phyloP scores from a whole-genome alignment of 1,140 invertebrate genomes.

The Thaumetopoea pityocampa region DNA sequence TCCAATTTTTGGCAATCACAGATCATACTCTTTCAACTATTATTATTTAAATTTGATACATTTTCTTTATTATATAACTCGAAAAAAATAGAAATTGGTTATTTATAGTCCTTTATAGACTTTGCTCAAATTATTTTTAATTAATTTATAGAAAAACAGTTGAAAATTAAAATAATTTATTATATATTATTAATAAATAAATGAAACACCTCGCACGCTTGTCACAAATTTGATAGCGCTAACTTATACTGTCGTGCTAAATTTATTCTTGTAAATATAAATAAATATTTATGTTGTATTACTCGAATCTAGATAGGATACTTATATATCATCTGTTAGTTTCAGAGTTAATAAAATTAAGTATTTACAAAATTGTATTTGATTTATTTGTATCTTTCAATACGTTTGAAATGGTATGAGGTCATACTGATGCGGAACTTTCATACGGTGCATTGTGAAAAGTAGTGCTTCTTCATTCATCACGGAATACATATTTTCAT shows the following conservation, averaged over 20 bases:
- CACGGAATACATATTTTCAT: too few species aligned
- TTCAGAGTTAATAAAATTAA: constrained; percentile 75
- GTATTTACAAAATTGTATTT: constrained; percentile 61
- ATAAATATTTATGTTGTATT: constrained; percentile 62
- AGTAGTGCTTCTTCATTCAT: too few species aligned
- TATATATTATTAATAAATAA: too few species aligned
- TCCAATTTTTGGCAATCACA: too few species aligned
- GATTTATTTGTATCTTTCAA: constrained; percentile 34
- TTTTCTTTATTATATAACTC: not conserved
- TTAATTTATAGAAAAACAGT: not conserved
- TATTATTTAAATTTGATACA: not conserved
- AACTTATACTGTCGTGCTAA: constrained; percentile 43
- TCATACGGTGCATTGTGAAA: not conserved
- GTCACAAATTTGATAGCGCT: constrained; percentile 11
- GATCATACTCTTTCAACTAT: too few species aligned
- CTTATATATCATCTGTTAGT: constrained; percentile 73
- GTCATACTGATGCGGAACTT: not conserved
- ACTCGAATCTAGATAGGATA: constrained; percentile 71
- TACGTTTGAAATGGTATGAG: not conserved
- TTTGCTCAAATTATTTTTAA: constrained; percentile 12
- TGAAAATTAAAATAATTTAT: too few species aligned
- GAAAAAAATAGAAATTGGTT: too few species aligned
- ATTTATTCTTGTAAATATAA: constrained; percentile 69
- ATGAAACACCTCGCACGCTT: constrained; percentile 26
- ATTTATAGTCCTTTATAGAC: not conserved